phyloP scores from a whole-genome alignment of 2,797 vertebrate species.

The Emydoidea blandingii region DNA sequence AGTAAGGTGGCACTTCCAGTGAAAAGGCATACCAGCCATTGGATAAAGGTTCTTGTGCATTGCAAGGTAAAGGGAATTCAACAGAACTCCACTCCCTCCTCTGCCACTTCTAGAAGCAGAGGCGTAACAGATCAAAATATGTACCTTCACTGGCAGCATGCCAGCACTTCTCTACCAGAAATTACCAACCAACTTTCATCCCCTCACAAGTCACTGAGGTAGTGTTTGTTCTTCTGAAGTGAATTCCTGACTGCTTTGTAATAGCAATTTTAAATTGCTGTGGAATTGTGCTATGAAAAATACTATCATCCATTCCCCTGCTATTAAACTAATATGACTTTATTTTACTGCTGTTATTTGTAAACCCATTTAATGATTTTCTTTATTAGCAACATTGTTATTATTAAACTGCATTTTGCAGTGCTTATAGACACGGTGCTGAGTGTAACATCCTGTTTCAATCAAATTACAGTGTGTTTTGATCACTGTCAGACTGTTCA shows the following conservation, averaged over 20 bases:
- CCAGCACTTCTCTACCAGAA: slow-evolving; percentile 3
- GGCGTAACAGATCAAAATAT: not conserved
- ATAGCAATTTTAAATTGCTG: not conserved
- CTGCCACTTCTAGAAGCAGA: not conserved
- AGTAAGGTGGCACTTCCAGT: not conserved
- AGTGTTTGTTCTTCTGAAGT: slow-evolving; percentile 43
- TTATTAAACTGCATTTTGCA: slow-evolving; percentile 17
- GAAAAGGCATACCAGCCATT: slow-evolving; percentile 9
- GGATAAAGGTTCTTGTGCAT: not conserved
- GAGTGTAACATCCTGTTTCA: not conserved
- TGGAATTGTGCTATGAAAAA: not conserved
- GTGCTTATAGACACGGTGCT: slow-evolving; percentile 14
- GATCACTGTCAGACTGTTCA: not conserved
- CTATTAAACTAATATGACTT: slow-evolving; percentile 47
- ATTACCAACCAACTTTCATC: not conserved
- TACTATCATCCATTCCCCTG: not conserved
- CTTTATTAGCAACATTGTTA: slow-evolving; percentile 39
- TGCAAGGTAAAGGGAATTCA: slow-evolving; percentile 17
- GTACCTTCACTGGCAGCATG: not conserved
- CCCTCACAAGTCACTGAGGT: not conserved
- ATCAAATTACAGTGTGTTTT: not conserved
- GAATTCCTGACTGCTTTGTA: slow-evolving; percentile 30
- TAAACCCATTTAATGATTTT: slow-evolving; percentile 30
- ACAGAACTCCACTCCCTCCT: slow-evolving; percentile 1
- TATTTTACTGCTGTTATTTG: slow-evolving; percentile 36